Conservation (phyloP, 2,888 invertebrate species). For the Apoda limacodes region DNA sequence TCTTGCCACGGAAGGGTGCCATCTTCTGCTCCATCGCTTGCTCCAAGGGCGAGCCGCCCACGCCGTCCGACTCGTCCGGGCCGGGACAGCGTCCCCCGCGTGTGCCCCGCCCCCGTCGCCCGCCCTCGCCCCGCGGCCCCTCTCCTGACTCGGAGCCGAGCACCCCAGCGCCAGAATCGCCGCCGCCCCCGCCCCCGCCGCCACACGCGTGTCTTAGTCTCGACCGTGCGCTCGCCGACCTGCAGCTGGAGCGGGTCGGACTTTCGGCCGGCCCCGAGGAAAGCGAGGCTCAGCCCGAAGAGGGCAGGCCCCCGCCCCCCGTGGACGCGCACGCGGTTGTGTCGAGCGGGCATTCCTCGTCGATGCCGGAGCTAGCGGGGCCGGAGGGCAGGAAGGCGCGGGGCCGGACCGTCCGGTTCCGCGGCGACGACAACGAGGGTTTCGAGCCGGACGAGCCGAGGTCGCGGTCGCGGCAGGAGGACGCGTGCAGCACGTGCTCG, state of each 20-base stretch:
- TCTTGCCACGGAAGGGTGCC: slow-evolving; percentile 90
- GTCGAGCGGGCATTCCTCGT: slow-evolving; percentile 64
- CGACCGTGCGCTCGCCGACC: slow-evolving; percentile 55
- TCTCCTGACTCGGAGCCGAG: slow-evolving; percentile 72
- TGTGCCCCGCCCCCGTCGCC: slow-evolving; percentile 65
- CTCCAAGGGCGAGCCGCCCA: slow-evolving; percentile 91
- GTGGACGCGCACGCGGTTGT: slow-evolving; percentile 62
- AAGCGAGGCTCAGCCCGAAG: slow-evolving; percentile 46
- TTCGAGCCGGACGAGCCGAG: slow-evolving; percentile 57
- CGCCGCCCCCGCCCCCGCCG: slow-evolving; percentile 55
- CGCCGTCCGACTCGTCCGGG: slow-evolving; percentile 86
- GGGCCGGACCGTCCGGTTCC: slow-evolving; percentile 54
- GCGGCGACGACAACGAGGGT: slow-evolving; percentile 59
- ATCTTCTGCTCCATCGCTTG: slow-evolving; percentile 97
- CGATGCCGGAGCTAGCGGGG: slow-evolving; percentile 56
- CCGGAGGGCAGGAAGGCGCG: slow-evolving; percentile 35
- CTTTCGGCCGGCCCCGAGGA: slow-evolving; percentile 54
- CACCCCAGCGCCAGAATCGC: slow-evolving; percentile 60
- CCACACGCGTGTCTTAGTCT: slow-evolving; percentile 56
- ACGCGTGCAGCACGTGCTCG: slow-evolving; percentile 89
- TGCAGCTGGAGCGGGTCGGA: slow-evolving; percentile 76
- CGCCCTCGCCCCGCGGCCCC: slow-evolving; percentile 67
- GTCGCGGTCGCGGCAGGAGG: slow-evolving; percentile 64
- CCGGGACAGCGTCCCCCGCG: slow-evolving; percentile 75
- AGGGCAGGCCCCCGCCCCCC: slow-evolving; percentile 66